Base-by-base conservation (phyloP, 2,888 invertebrate species). In the Neoitamus cyanurus region DNA sequence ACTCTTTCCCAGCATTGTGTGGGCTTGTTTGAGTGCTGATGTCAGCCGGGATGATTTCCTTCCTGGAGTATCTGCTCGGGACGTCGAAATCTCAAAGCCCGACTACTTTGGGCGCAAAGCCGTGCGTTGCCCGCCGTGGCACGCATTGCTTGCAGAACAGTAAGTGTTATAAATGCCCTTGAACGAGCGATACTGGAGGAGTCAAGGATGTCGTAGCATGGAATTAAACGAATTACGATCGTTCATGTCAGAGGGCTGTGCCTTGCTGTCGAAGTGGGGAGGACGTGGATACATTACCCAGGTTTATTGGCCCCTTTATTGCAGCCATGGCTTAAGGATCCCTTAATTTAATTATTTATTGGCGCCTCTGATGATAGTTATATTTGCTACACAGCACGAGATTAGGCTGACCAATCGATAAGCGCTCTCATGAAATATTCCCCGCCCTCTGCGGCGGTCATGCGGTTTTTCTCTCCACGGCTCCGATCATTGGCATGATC, bases 181-280 rank as follows among this genome's bases (percentile, higher is more conserved):
- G 58, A 58, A 58, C 4, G 58, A 15, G 11, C 58, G 58, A 15
- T 58, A 25, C 58, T 11, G 37, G 37, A 37, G 58, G 58, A 58
- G 20, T 58, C 58, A 58, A 58, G 25, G 58, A 58, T 58, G 58
- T 58, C 58, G 25, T 58, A 58, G 20, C 58, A 58, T 58, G 20
- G 58, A 58, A 58, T 58, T 58, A 58, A 58, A 58, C 58, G 58
- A 58, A 58, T 58, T 58, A 58, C 58, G 58, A 58, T 25, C 58
- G 20, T 9, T 58, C 58, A 58, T 25, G 25, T 3, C 58, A 3
- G 20, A 25, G 58, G 58, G 25, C 58, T 58, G 25, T 58, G 20
- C 15, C 58, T 58, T 58, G n/a, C n/a, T n/a, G 20, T 58, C 15
- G 58, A 58, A 20, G 3, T 20, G n/a, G 58, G 15, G 9, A 58